These are phyloP conservation scores for Meandrina meandrites DNA, from an alignment of 92 coral and sea anemone genomes.

Conservation along the genomic window DNA sequence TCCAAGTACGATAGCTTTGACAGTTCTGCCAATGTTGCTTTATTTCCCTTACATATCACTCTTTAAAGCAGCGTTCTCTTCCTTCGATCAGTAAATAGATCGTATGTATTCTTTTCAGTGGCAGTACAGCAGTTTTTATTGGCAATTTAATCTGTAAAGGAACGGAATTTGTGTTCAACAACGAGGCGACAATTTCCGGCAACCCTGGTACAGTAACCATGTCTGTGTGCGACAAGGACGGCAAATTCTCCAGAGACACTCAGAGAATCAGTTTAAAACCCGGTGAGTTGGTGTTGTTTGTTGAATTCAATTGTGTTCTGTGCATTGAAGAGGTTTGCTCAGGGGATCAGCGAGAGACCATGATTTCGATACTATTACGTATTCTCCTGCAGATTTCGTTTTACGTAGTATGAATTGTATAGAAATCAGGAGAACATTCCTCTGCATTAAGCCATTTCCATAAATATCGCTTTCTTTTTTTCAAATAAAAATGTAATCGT, in stretches of 20 bases:
- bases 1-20: background rate
- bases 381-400: no score
- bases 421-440: no score
- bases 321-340: no score
- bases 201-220: constrained; percentile 75
- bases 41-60: background rate
- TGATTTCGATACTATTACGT: no score
- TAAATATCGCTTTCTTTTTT: no score
- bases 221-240: constrained; percentile 66
- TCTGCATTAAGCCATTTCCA: no score
- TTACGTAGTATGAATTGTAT: no score
- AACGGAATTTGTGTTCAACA: constrained; percentile 73
- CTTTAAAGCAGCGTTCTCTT: background rate
- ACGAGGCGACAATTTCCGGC: constrained; percentile 74
- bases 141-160: constrained; percentile 61
- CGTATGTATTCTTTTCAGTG: constrained; percentile 1
- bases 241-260: constrained; percentile 69
- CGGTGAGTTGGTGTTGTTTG: constrained; percentile 45
- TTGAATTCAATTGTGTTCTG: no score
- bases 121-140: constrained; percentile 42
- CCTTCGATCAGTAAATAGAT: background rate
- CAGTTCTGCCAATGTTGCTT: background rate
- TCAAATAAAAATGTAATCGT: no score
- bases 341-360: no score
- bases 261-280: constrained; percentile 69